Percentiles rank a stretch among this genome's conserved stretches.
phyloP scores from a whole-genome alignment of 2,888 invertebrate species.

The Monoplex corrugatus region DNA sequence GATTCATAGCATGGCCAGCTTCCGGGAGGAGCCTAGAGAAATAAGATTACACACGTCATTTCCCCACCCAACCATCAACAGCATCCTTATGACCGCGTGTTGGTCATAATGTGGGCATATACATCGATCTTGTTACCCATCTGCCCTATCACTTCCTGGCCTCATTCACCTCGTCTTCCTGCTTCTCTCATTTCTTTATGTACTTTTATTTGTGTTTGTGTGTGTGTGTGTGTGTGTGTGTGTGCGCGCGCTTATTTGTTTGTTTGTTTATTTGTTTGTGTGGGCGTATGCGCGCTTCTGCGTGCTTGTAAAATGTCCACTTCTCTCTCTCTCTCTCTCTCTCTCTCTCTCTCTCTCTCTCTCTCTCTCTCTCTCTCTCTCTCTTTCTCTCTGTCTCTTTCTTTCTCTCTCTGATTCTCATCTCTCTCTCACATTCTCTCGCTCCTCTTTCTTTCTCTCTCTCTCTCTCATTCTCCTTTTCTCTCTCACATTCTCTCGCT shows the following conservation, averaged over 20 bases:
- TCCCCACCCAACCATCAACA: too few relatives aligned
- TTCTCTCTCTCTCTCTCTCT: not conserved
- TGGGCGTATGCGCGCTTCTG: not conserved
- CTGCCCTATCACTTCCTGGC: too few relatives aligned
- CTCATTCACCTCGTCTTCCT: too few relatives aligned
- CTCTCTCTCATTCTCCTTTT: not conserved
- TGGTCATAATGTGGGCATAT: too few relatives aligned
- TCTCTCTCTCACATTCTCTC: constrained; percentile 36
- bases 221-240: not conserved
- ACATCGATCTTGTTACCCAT: too few relatives aligned
- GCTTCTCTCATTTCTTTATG: not conserved
- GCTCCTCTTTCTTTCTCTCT: not conserved
- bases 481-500: not conserved
- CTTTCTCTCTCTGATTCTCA: constrained; percentile 47
- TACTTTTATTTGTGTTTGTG: not conserved
- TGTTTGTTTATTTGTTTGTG: too few relatives aligned
- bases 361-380: constrained; percentile 48
- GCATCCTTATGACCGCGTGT: too few relatives aligned
- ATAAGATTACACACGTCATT: too few relatives aligned
- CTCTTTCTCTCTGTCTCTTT: constrained; percentile 42
- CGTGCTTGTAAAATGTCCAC: not conserved
- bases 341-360: constrained; percentile 35
- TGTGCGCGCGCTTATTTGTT: not conserved
- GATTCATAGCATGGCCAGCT: too few relatives aligned
- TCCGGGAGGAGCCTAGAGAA: too few relatives aligned